These are phyloP conservation scores for Chitala chitala DNA, from an alignment of 2,113 vertebrate species.

Conservation along the genomic window DNA sequence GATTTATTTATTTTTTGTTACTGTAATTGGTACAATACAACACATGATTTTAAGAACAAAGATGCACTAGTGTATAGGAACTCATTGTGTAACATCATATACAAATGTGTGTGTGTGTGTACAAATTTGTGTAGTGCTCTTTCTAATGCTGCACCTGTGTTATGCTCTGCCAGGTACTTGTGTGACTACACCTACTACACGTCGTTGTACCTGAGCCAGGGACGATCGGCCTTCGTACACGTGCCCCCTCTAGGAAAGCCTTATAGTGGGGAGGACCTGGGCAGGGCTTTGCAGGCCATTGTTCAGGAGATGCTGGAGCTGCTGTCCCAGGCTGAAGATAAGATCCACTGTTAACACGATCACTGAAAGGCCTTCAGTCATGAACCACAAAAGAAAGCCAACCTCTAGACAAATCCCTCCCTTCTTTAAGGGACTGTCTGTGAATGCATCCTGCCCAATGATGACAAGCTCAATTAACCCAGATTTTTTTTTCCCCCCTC, in stretches of 20 bases:
- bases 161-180: constrained; percentile 68
- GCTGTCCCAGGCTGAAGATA: constrained; percentile 60
- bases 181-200: constrained; percentile 94
- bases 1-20: too few species aligned
- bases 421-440: background rate
- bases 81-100: too few species aligned
- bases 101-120: too few species aligned
- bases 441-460: background rate
- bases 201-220: constrained; percentile 75
- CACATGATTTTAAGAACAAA: too few species aligned
- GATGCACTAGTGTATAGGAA: too few species aligned
- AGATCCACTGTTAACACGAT: constrained; percentile 65
- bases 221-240: constrained; percentile 77
- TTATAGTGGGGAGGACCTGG: constrained; percentile 76
- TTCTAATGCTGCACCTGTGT: background rate
- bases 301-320: constrained; percentile 75
- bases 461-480: background rate
- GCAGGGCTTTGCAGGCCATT: constrained; percentile 70
- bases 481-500: background rate
- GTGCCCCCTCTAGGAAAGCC: constrained; percentile 85
- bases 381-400: background rate
- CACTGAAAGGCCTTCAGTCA: constrained; percentile 55
- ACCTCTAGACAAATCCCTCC: background rate
- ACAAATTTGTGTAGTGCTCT: background rate
- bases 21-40: too few species aligned